Evolutionary conservation across 2,797 vertebrate species (phyloP), one percentile per base, ranked within the genome.

Genomic region (Typhlichthys eigenmanni): DNA sequence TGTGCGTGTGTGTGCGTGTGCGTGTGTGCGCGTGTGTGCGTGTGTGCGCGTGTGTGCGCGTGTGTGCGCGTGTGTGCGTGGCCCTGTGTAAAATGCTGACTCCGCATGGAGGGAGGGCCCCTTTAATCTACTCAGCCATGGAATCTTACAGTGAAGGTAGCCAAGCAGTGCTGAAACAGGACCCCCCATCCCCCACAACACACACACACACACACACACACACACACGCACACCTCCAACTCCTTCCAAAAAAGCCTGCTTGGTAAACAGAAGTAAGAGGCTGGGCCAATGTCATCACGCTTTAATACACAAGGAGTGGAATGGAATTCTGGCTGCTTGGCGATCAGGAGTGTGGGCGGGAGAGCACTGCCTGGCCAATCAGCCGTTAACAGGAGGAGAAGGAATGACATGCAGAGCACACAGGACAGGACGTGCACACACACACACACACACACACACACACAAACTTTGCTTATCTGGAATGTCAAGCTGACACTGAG

Each of bases 371-470:
- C 68, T 58, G 48, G 69, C 76, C 75, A 78, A 83, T 85, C 77
- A 77, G 60, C 71, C 72, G 50, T 79, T 76, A 78, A 82, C 78
- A 69, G 76, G 64, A 69, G 76, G 63, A 38, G 8, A 63, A 66
- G 59, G 62, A 72, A 67, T 13, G 66, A 81, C 43, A 65, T 24
- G 47, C 7, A 2, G 14, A 59, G 24, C 45, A 51, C 60, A 65
- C 48, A 45, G 66, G 47, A 55, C 58, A 51, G 49, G 10, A 16
- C 16, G 8, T 9, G 16, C 55, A 11, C 14, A 47, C 43, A 10
- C 43, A 45, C 32, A 43, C 52, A 50, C 45, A 32, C 45, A 32
- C 17, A 46, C 67, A 60, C 66, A 73, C 66, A 52, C 46, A 71
- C 60, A 59, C 46, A 64, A 60, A 69, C 69, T 73, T 61, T 59